Evolutionary conservation across 2,113 vertebrate genomes (phyloP).

Genomic region (Plecturocebus donacophilus): DNA sequence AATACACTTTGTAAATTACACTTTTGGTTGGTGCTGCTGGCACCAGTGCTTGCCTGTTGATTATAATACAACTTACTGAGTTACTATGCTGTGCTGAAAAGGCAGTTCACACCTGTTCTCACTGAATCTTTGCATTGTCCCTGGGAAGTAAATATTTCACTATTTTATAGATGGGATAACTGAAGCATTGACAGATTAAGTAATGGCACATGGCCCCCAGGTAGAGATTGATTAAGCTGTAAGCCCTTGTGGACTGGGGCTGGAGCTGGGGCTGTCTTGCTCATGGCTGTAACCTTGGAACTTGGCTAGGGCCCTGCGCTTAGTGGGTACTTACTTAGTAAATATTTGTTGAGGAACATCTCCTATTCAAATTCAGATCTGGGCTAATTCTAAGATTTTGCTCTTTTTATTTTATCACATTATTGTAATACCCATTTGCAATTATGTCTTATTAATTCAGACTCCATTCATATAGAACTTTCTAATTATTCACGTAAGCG

Average conservation of each 20-base stretch:
- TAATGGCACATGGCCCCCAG: neutral
- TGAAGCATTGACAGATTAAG: neutral
- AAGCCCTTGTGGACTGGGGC: neutral
- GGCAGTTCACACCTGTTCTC: neutral
- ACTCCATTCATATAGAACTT: neutral
- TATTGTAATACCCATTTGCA: neutral
- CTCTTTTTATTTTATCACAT: neutral
- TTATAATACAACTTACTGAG: neutral
- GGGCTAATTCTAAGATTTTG: neutral
- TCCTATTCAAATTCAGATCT: neutral
- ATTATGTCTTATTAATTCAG: neutral
- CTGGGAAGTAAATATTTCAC: neutral
- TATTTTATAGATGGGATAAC: neutral
- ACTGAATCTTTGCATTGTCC: neutral
- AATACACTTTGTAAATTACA: neutral
- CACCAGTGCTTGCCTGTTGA: neutral
- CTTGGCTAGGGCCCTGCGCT: neutral
- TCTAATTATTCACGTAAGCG: neutral
- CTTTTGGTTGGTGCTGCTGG: neutral
- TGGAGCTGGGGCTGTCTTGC: fast-evolving
- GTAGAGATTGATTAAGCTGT: neutral
- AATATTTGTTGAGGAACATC: neutral
- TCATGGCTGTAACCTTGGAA: neutral
- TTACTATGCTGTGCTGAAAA: neutral
- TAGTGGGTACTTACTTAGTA: neutral